Base-by-base conservation (phyloP, 2,888 invertebrate genomes). In the Marronus borbonicus region DNA sequence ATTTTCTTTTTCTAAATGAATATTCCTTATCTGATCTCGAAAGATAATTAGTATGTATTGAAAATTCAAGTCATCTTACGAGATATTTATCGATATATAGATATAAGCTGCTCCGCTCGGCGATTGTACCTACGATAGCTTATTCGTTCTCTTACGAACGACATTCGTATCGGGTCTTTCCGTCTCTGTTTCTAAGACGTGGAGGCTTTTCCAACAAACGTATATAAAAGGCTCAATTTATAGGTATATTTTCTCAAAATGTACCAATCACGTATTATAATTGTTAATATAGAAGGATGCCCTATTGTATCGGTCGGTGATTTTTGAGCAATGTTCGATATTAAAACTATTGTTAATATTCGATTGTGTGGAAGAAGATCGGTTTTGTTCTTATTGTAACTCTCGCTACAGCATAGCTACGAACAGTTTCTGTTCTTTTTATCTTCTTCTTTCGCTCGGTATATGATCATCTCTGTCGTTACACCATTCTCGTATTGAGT, bases 31-130 rank as follows among this genome's bases (percentile, higher is more conserved):
- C 88, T 87, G 88, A 88, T 88, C 85, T 69, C 84, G 85, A 85
- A 86, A 87, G 86, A 88, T 88, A 88, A 88, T 88, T 88, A 88
- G 88, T 88, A 88, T 87, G 88, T 88, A 88, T 88, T 87, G 88
- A 88, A 87, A 86, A 85, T 88, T 87, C 88, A 86, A 88, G 88
- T 88, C 88, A 88, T 88, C 87, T 87, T 83, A 80, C 72, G 12
- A 83, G 86, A 86, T 87, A 87, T 87, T 87, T 87, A 87, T 87
- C 87, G 87, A 86, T 85, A 83, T 85, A 85, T 86, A 84, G 85
- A 85, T 85, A 85, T 84, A 84, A 77, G 78, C 76, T 78, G 78
- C 52, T 60, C 66, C 79, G 76, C 72, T 36, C 79, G 81, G 81
- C 44, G 80, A 78, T 58, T 81, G 82, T 17, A 81, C 83, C 82